Evolutionary conservation across 2,113 vertebrate genomes (phyloP).

Genomic region (Stegostoma tigrinum): DNA sequence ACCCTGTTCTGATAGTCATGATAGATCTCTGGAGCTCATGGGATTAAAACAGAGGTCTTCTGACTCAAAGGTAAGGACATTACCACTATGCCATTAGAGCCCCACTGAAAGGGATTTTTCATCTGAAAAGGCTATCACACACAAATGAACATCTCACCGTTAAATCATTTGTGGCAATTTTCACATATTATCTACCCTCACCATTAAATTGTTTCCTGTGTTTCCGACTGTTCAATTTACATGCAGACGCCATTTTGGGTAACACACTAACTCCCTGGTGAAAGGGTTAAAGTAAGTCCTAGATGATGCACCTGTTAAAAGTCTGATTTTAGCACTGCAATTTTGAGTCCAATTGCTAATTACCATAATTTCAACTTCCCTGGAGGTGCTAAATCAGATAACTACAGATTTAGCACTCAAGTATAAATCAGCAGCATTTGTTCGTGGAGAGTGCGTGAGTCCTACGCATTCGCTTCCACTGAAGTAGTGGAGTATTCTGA

Average conservation of each 20-base stretch:
- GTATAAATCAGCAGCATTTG: background rate
- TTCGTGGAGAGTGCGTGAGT: background rate
- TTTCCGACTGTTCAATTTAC: background rate
- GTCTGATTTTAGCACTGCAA: background rate
- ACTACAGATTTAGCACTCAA: background rate
- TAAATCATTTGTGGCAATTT: no score
- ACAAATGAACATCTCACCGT: no score
- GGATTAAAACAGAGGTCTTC: no score
- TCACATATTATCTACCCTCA: no score
- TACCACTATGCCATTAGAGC: no score
- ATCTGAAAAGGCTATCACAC: no score
- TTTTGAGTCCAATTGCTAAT: background rate
- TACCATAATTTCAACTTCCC: background rate
- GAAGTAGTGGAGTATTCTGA: background rate
- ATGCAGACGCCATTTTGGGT: background rate
- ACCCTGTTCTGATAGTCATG: no score
- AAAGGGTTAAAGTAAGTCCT: background rate
- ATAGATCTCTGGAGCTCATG: no score
- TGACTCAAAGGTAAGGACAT: no score
- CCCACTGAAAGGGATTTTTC: no score
- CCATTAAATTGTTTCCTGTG: no score
- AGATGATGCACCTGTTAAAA: background rate
- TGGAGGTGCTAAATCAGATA: background rate
- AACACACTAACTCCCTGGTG: background rate
- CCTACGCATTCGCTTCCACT: background rate